Conservation (phyloP, 2,113 vertebrate genomes). For the Rana temporaria region DNA sequence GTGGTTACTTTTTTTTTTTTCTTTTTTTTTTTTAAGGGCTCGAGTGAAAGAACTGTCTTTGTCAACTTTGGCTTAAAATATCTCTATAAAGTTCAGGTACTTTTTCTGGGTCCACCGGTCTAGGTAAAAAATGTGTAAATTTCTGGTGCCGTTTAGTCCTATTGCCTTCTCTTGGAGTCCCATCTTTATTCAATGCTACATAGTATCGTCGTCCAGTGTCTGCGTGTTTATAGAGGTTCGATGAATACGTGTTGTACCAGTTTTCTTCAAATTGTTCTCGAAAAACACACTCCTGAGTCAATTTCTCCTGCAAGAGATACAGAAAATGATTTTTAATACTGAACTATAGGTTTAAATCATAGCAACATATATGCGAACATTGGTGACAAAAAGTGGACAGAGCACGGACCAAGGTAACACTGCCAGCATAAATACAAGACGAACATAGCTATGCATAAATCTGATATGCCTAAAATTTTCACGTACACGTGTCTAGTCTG, state of each 20-base stretch:
- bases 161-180: slow-evolving; percentile 89
- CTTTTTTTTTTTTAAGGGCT: slow-evolving; percentile 78
- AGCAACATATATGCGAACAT: background rate
- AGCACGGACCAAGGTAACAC: too few species aligned
- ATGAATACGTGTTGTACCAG: slow-evolving; percentile 99
- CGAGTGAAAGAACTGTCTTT: slow-evolving; percentile 84
- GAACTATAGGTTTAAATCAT: background rate
- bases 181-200: slow-evolving; percentile 96
- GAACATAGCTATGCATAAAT: too few species aligned
- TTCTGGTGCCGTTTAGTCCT: slow-evolving; percentile 97
- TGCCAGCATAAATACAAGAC: too few species aligned
- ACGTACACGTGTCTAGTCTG: too few species aligned
- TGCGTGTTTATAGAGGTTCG: slow-evolving; percentile 95
- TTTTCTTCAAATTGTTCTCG: slow-evolving; percentile 98
- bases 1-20: slow-evolving; percentile 71
- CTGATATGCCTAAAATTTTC: too few species aligned
- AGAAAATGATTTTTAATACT: slow-evolving; percentile 42
- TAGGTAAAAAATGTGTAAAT: slow-evolving; percentile 97
- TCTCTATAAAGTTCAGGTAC: slow-evolving; percentile 98
- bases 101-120: slow-evolving; percentile 96
- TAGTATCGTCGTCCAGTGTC: slow-evolving; percentile 93
- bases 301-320: slow-evolving; percentile 84
- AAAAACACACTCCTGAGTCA: slow-evolving; percentile 95
- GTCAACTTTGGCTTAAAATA: slow-evolving; percentile 96
- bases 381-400: background rate